Evolutionary conservation across 2,113 vertebrate genomes (phyloP).

Genomic region (Neoarius graeffei): DNA sequence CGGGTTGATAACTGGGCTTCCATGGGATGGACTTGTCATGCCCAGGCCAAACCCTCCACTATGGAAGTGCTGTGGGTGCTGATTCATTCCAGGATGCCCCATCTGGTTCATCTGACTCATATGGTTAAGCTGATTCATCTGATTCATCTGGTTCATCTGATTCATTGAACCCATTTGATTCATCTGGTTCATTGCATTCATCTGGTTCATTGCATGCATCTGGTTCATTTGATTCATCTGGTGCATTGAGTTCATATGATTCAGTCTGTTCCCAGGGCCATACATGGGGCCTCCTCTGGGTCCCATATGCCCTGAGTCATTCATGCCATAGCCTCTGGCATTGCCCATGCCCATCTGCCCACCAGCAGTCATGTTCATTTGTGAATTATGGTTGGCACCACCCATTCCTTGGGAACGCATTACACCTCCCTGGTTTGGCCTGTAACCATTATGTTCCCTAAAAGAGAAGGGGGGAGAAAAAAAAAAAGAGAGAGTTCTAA

Average conservation of each 20-base stretch:
- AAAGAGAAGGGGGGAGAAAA: conserved; percentile 56
- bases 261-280: conserved; percentile 60
- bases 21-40: conserved; percentile 88
- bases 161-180: conserved; percentile 52
- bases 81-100: conserved; percentile 70
- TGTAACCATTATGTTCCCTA: conserved; percentile 90
- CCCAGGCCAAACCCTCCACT: conserved; percentile 80
- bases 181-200: conserved; percentile 40
- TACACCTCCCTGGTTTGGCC: conserved; percentile 79
- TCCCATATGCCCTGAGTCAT: conserved; percentile 69
- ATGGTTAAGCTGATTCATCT: conserved; percentile 41
- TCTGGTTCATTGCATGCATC: conserved; percentile 44
- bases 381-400: conserved; percentile 74
- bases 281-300: conserved; percentile 69
- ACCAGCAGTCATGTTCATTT: conserved; percentile 79
- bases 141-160: conserved; percentile 62
- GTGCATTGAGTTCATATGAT: conserved; percentile 60
- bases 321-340: conserved; percentile 70
- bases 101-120: conserved; percentile 64
- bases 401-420: conserved; percentile 79
- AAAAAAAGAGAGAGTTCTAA: conserved; percentile 22
- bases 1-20: conserved; percentile 82
- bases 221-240: conserved; percentile 54
- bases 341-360: conserved; percentile 75
- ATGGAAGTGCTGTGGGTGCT: conserved; percentile 83